Evolutionary conservation across 1,140 invertebrate species (phyloP).

Genomic region (Hyles vespertilio): DNA sequence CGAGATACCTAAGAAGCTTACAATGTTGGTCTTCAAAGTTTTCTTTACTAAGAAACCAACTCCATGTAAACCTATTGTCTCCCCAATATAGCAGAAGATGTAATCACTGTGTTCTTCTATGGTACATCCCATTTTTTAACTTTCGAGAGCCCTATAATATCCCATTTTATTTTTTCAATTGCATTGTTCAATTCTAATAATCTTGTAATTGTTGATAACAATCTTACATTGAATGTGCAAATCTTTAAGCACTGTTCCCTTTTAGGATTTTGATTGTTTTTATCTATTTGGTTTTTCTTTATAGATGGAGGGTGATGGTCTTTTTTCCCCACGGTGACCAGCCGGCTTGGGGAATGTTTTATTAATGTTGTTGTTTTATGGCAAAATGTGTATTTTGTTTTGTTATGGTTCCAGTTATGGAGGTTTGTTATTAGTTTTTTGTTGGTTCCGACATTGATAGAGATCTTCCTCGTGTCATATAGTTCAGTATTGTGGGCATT

Average conservation of each 20-base stretch:
- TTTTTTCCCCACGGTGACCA: no score
- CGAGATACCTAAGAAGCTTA: constrained; percentile 3
- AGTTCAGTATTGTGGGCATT: no score
- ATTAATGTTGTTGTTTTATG: no score
- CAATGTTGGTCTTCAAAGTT: constrained; percentile 2
- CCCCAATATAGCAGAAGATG: constrained; percentile 14
- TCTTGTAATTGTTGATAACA: constrained; percentile 4
- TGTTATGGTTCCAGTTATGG: no score
- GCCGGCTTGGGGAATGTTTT: no score
- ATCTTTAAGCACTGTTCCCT: neutral
- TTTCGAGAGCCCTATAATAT: constrained; percentile 1
- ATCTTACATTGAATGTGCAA: constrained; percentile 5
- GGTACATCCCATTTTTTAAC: constrained; percentile 11
- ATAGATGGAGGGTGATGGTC: no score
- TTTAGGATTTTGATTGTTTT: neutral
- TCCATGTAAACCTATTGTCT: constrained; percentile 10
- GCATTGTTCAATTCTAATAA: constrained; percentile 3
- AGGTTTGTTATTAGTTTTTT: no score
- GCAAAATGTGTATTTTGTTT: no score
- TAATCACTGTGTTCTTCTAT: constrained; percentile 13
- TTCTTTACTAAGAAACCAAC: constrained; percentile 16
- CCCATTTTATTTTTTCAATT: no score
- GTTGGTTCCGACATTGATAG: no score
- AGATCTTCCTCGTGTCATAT: no score
- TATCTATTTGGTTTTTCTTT: no score